phyloP scores from a whole-genome alignment of 2,113 vertebrate species.

The Pogona vitticeps region DNA sequence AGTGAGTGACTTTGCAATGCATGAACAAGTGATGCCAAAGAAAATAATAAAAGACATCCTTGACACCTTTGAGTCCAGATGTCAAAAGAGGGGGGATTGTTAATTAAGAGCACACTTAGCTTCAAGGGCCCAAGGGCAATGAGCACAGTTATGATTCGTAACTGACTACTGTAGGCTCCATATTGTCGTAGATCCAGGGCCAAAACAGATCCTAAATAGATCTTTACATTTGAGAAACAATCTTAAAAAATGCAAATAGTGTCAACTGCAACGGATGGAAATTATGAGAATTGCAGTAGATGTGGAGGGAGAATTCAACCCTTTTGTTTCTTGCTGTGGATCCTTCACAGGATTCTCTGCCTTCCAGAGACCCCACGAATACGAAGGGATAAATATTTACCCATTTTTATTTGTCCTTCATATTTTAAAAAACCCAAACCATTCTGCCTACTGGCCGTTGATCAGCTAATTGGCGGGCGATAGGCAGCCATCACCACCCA shows the following conservation, averaged over 20 bases:
- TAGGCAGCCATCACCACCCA: too few relatives aligned
- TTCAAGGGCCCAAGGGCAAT: conserved; percentile 51
- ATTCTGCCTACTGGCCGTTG: too few relatives aligned
- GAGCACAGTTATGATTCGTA: conserved; percentile 46
- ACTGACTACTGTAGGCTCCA: conserved; percentile 3
- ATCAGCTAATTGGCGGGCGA: too few relatives aligned
- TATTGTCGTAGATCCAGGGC: neutral
- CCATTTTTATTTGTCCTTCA: too few relatives aligned
- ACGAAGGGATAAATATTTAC: too few relatives aligned
- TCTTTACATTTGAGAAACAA: neutral
- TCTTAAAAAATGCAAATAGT: neutral
- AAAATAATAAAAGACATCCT: conserved; percentile 13
- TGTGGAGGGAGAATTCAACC: neutral
- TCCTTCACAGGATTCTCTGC: neutral
- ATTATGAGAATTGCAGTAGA: neutral
- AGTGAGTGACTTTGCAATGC: conserved; percentile 56
- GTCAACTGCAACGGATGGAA: neutral
- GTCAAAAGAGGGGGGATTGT: conserved; percentile 46
- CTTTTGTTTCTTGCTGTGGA: neutral
- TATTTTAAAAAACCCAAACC: too few relatives aligned
- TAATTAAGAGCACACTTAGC: conserved; percentile 39
- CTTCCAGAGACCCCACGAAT: too few relatives aligned
- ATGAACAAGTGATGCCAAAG: conserved; percentile 52
- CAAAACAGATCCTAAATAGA: neutral
- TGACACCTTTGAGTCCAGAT: conserved; percentile 27